Base-by-base conservation (phyloP, 1,140 invertebrate genomes). In the Pollicipes pollicipes region DNA sequence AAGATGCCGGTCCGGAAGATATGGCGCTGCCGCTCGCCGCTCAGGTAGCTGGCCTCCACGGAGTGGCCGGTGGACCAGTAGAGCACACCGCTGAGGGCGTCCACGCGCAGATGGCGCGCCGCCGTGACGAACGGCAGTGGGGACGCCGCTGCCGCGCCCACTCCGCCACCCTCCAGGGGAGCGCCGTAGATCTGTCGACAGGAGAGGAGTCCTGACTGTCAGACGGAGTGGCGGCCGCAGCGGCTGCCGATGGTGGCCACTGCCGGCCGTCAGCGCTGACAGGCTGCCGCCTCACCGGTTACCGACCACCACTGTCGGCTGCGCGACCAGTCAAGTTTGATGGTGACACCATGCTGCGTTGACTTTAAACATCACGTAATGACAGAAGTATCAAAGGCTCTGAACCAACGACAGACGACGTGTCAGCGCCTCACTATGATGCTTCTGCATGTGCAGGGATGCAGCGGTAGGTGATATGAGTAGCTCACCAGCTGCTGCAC, bases 51-150 rank as follows among this genome's bases (percentile, higher is more conserved):
- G 45, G 88, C 86, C 80, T 91, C 88, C 0, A 97, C 84, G 0
- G 88, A 86, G 73, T 90, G 86, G 0, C 85, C 86, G 0, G 92
- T 95, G 16, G 89, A 89, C 88, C 92, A 97, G 76, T 95, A 93
- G 28, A 97, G 82, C 74, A 88, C 87, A 0, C 90, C 93, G 74
- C 86, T 85, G 4, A 88, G 74, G 0, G 91, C 86, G 78, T 97
- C 93, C 30, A 95, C 85, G 28, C 87, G 86, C 27, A 95, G 78
- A 75, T 91, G 88, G 76, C 88, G 87, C 6, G 89, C 90, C 28
- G 88, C 84, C 2, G 88, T 88, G 24, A 90, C 80, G 72, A 91
- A 86, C 3, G 87, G 87, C 68, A 94, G 83, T 10, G 87, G 86
- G 0, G 30, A n/a, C n/a, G 37, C 26, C 13, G 70, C 13, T 31